phyloP scores from a whole-genome alignment of 2,888 invertebrate species.

The Caenorhabditis sp. region DNA sequence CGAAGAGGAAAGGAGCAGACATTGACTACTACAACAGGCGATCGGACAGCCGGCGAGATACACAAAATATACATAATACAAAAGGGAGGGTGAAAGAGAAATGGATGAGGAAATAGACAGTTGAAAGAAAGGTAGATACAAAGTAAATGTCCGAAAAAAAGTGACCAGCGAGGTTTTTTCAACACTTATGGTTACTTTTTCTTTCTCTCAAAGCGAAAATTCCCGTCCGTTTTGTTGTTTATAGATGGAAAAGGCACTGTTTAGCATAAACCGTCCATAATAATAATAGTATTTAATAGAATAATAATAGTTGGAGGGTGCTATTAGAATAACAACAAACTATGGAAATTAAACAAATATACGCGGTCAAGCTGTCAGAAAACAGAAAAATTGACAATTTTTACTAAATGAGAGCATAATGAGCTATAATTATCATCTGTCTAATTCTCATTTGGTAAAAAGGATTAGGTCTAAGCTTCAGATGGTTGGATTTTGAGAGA shows the following conservation, averaged over 20 bases:
- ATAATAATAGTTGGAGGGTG: background rate
- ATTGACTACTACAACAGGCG: background rate
- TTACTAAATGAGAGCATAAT: no score
- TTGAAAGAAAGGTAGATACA: background rate
- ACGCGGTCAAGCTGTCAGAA: background rate
- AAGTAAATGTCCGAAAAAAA: background rate
- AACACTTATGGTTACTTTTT: no score
- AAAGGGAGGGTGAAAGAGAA: background rate
- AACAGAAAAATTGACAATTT: no score
- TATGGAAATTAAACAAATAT: background rate
- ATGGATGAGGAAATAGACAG: background rate
- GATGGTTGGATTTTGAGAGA: no score
- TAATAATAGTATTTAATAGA: background rate
- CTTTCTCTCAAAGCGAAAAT: no score
- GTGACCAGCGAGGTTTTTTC: background rate
- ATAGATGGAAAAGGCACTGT: no score
- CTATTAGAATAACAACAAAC: slow-evolving; percentile 1
- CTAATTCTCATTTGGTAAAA: no score
- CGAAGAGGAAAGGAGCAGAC: background rate
- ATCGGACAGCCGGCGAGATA: background rate
- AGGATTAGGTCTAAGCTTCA: no score
- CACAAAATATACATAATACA: background rate
- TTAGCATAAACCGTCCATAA: background rate
- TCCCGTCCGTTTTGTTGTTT: no score
- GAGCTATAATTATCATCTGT: no score